Evolutionary conservation across 2,888 invertebrate species (phyloP).

Genomic region (Liposcelis brunnea): DNA sequence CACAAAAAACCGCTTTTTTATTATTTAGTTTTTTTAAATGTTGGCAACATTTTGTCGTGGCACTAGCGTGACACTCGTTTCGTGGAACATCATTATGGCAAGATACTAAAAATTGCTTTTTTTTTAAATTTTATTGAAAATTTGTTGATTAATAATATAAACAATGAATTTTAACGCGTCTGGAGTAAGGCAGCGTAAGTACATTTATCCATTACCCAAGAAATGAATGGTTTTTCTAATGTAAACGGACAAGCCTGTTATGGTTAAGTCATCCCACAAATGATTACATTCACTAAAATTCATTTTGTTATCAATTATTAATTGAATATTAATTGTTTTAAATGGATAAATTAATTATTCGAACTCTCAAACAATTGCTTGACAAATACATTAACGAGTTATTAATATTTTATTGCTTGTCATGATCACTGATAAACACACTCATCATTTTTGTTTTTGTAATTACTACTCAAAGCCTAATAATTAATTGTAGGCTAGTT

Average conservation of each 20-base stretch:
- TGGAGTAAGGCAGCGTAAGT: slow-evolving; percentile 18
- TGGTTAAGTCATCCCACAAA: no score
- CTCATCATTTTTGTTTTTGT: not conserved
- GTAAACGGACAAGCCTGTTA: slow-evolving; percentile 9
- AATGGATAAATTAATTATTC: no score
- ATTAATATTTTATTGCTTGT: no score
- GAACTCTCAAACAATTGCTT: no score
- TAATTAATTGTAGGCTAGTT: no score
- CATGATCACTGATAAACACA: no score
- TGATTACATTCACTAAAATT: no score
- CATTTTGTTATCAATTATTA: no score
- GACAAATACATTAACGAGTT: no score
- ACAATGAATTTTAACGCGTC: slow-evolving; percentile 17
- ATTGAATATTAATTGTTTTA: no score
- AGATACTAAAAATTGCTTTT: not conserved
- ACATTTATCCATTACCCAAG: slow-evolving; percentile 4
- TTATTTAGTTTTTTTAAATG: not conserved
- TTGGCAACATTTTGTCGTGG: not conserved
- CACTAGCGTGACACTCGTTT: not conserved
- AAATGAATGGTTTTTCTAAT: slow-evolving; percentile 2
- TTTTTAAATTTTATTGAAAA: slow-evolving; percentile 8
- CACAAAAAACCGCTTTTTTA: no score
- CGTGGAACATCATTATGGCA: not conserved
- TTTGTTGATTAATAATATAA: slow-evolving; percentile 1
- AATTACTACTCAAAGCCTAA: no score